Evolutionary conservation across 1,140 invertebrate genomes (phyloP).

Genomic region (Oppia nitens): DNA sequence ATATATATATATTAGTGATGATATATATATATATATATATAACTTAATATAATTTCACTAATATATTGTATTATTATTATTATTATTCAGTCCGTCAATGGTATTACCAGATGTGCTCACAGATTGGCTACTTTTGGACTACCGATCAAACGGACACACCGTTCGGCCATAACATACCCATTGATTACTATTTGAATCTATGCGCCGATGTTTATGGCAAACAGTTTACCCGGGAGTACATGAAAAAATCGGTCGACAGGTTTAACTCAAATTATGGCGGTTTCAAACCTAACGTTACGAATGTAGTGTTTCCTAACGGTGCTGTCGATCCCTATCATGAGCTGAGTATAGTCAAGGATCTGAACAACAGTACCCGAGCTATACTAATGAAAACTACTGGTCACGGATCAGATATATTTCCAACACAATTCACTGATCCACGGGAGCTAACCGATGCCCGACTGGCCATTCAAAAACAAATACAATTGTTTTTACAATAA

Average conservation of each 20-base stretch:
- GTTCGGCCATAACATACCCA: slow-evolving; percentile 61
- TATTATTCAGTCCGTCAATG: slow-evolving; percentile 53
- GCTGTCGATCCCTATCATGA: slow-evolving; percentile 85
- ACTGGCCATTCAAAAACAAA: slow-evolving; percentile 6
- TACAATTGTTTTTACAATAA: neutral
- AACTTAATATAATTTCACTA: no score
- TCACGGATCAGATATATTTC: slow-evolving; percentile 34
- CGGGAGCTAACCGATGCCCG: slow-evolving; percentile 24
- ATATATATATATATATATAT: neutral
- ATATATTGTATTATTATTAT: no score
- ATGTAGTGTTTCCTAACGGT: slow-evolving; percentile 73
- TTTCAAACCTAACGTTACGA: slow-evolving; percentile 44
- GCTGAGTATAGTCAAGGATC: slow-evolving; percentile 34
- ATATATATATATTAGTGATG: no score
- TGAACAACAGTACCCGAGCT: slow-evolving; percentile 25
- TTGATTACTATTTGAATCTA: slow-evolving; percentile 60
- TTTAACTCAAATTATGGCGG: slow-evolving; percentile 69
- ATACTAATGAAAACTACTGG: slow-evolving; percentile 28
- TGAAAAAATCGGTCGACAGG: slow-evolving; percentile 41
- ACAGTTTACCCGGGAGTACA: slow-evolving; percentile 39
- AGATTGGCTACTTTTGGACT: slow-evolving; percentile 87
- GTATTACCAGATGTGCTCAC: slow-evolving; percentile 87
- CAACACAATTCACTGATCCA: slow-evolving; percentile 23
- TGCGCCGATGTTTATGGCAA: slow-evolving; percentile 60
- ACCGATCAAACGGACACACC: slow-evolving; percentile 49